phyloP scores from a whole-genome alignment of 2,113 vertebrate genomes.

The Ariopsis seemanni region DNA sequence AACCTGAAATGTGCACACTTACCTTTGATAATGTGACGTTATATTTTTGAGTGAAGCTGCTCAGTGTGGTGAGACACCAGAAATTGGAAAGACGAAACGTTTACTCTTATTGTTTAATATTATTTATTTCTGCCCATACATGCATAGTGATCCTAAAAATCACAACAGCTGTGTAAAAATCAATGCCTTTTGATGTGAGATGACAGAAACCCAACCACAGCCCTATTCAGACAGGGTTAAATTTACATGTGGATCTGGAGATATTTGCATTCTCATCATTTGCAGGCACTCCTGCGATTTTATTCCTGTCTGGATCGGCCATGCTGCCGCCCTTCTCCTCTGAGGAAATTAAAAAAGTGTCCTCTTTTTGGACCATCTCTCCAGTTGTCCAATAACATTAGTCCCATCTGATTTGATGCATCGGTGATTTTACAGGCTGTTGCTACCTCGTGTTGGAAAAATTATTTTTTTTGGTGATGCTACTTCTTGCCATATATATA shows the following conservation, averaged over 20 bases:
- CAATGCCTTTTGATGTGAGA: background rate
- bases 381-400: background rate
- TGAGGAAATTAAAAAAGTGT: background rate
- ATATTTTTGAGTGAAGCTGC: background rate
- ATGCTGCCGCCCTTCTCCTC: background rate
- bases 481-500: background rate
- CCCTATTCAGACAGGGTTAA: background rate
- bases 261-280: constrained; percentile 15
- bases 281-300: constrained; percentile 6
- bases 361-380: background rate
- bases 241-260: constrained; percentile 23
- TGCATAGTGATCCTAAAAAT: background rate
- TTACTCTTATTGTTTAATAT: background rate
- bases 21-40: background rate
- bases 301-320: background rate
- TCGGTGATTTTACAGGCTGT: background rate
- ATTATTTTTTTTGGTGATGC: background rate
- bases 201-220: background rate
- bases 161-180: background rate
- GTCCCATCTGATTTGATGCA: no score
- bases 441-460: background rate
- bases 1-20: background rate
- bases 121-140: background rate
- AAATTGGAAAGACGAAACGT: background rate
- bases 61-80: background rate